Percentiles rank a stretch among this genome's conserved stretches.
Evolutionary conservation across 2,797 vertebrate genomes (phyloP).

Genomic region (Hirundo rustica): DNA sequence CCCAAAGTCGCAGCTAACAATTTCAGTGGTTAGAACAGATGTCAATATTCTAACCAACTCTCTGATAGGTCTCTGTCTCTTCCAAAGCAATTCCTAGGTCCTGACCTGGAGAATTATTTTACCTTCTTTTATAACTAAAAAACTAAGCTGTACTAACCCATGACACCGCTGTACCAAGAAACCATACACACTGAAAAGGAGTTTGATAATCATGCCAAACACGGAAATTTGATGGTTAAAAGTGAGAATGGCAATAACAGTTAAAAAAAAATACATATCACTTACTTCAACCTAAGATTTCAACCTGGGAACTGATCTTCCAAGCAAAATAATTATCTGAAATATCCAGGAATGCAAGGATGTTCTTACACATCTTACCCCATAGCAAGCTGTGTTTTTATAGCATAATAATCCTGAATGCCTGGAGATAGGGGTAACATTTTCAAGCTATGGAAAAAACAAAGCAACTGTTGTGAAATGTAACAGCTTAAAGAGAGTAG

Average conservation of each 20-base stretch:
- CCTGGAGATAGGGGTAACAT: not conserved
- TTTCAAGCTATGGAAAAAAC: conserved; percentile 7
- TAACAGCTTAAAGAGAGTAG: conserved; percentile 1
- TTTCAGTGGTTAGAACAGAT: no score
- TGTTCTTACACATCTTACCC: not conserved
- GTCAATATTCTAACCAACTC: no score
- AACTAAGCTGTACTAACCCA: no score
- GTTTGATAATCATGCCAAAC: not conserved
- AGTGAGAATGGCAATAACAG: not conserved
- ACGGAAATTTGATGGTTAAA: not conserved
- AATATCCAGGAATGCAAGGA: not conserved
- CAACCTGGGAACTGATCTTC: not conserved
- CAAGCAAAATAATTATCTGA: not conserved
- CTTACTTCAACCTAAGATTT: not conserved
- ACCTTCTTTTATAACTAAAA: no score
- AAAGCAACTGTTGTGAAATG: conserved; percentile 18
- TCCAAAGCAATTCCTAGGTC: no score
- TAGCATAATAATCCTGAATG: not conserved
- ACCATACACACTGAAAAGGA: not conserved
- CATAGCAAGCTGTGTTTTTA: not conserved
- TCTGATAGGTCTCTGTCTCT: no score
- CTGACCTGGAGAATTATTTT: no score
- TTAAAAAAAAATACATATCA: not conserved
- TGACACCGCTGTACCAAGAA: not conserved
- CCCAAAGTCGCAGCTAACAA: no score